phyloP scores from a whole-genome alignment of 2,113 vertebrate species.

The Climacteris rufus region DNA sequence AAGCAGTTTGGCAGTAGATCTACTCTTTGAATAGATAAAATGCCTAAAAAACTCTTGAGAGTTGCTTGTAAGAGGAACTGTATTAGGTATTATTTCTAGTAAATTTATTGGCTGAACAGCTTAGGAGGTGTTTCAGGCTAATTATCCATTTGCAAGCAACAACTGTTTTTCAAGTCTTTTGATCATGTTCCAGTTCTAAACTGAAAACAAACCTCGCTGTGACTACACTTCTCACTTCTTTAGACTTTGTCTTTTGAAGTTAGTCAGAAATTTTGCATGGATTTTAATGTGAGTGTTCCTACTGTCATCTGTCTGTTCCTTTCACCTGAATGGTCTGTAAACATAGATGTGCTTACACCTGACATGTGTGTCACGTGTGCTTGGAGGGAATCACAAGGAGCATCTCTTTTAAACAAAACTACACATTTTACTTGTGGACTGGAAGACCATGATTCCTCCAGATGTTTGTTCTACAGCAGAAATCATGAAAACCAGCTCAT shows the following conservation, averaged over 20 bases:
- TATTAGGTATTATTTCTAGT: not conserved
- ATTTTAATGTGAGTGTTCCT: not conserved
- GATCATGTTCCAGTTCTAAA: not conserved
- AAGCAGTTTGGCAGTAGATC: not conserved
- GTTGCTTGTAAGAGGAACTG: not conserved
- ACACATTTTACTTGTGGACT: not conserved
- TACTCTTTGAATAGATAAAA: not conserved
- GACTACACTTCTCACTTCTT: not conserved
- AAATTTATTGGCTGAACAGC: not conserved
- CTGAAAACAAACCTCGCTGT: not conserved
- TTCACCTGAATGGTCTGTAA: not conserved
- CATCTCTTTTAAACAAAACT: not conserved
- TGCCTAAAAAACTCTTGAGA: not conserved
- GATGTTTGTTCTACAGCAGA: not conserved
- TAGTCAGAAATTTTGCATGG: not conserved
- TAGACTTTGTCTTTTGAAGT: not conserved
- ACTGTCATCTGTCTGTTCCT: not conserved
- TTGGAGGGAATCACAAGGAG: not conserved
- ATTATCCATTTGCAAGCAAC: not conserved
- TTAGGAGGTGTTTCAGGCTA: not conserved
- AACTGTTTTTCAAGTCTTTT: not conserved
- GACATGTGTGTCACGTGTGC: not conserved
- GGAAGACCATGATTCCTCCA: not conserved
- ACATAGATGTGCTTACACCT: not conserved
- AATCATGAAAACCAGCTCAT: not conserved